Percentiles rank a stretch among this genome's conserved stretches.
phyloP scores from a whole-genome alignment of 2,888 invertebrate species.

The Ormyrus rosae region DNA sequence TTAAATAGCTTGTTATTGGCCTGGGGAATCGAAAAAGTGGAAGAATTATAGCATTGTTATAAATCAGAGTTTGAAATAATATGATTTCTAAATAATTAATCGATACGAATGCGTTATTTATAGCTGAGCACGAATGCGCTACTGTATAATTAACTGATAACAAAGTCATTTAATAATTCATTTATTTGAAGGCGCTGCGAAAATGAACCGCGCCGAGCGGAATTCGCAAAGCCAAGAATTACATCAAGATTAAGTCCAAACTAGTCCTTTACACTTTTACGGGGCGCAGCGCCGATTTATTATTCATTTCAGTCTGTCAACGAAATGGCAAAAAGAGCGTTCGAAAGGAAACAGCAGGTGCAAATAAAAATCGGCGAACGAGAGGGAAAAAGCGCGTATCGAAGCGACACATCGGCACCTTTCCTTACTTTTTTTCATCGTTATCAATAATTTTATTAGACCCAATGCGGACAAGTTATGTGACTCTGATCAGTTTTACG shows the following conservation, averaged over 20 bases:
- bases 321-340: neutral
- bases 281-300: constrained; percentile 28
- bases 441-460: constrained; percentile 2
- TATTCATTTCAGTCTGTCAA: constrained; percentile 11
- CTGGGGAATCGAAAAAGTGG: neutral
- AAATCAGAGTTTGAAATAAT: constrained; percentile 46
- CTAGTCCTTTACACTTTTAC: constrained; percentile 35
- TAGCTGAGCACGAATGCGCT: neutral
- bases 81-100: constrained; percentile 46
- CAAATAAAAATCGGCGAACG: constrained; percentile 34
- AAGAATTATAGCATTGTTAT: constrained; percentile 29
- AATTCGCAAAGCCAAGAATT: constrained; percentile 21
- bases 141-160: constrained; percentile 53
- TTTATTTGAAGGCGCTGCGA: constrained; percentile 32
- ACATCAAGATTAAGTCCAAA: constrained; percentile 30
- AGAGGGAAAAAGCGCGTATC: constrained; percentile 16
- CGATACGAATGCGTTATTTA: constrained; percentile 41
- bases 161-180: constrained; percentile 50
- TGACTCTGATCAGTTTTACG: neutral
- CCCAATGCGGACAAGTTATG: neutral
- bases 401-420: constrained; percentile 19
- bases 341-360: constrained; percentile 30
- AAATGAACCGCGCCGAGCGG: neutral
- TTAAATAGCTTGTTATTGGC: constrained; percentile 23
- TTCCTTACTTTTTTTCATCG: constrained; percentile 12